Evolutionary conservation across 2,888 invertebrate genomes (phyloP).

Genomic region (Nasonovia ribisnigri): DNA sequence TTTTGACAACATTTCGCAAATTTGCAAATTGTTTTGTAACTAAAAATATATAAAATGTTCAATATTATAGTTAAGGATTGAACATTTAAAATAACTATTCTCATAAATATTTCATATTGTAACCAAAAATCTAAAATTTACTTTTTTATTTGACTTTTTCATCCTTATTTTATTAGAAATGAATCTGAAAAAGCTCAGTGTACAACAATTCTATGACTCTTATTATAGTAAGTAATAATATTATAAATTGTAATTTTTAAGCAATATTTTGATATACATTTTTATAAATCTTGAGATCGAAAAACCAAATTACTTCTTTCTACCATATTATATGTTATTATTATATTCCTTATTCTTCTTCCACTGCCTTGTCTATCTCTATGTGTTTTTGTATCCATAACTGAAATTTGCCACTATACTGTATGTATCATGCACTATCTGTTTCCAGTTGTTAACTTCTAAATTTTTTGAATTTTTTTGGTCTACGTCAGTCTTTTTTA

Average conservation of each 20-base stretch:
- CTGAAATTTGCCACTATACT: not conserved
- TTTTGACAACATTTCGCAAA: no score
- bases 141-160: no score
- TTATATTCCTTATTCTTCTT: not conserved
- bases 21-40: no score
- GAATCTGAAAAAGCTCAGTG: rapidly evolving
- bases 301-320: no score
- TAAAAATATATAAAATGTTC: no score
- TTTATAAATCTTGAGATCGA: not conserved
- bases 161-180: not conserved
- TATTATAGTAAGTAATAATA: not conserved
- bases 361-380: not conserved
- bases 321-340: no score
- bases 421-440: not conserved
- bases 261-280: no score
- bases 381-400: no score
- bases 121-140: no score
- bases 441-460: not conserved
- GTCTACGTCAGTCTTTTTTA: not conserved
- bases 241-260: not conserved
- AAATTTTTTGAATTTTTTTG: not conserved
- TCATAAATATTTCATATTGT: no score
- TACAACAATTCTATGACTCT: not conserved
- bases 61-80: no score
- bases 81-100: no score